Evolutionary conservation across 2,888 invertebrate species (phyloP).

Genomic region (Cephus pulcher): DNA sequence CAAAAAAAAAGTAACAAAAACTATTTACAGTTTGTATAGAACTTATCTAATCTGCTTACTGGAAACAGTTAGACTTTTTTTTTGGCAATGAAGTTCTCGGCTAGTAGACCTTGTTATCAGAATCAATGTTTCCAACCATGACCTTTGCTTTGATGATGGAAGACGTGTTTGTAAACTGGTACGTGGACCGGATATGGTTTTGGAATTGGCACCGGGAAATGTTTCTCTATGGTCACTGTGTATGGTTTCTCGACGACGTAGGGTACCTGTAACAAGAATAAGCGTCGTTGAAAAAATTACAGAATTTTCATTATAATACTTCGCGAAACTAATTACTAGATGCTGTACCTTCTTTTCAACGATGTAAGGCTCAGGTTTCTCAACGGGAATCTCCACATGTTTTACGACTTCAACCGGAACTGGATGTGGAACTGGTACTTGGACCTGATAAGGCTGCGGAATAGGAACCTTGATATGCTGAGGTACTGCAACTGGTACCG

Average conservation of each 20-base stretch:
- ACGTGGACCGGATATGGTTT: constrained; percentile 72
- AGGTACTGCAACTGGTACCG: constrained; percentile 70
- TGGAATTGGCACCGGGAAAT: constrained; percentile 70
- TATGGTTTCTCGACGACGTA: constrained; percentile 73
- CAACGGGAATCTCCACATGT: constrained; percentile 71
- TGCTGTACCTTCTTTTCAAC: constrained; percentile 69
- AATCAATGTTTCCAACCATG: constrained; percentile 54
- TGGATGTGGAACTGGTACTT: constrained; percentile 65
- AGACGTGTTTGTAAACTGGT: constrained; percentile 69
- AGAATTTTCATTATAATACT: background rate
- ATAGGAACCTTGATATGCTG: constrained; percentile 71
- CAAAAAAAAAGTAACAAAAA: constrained; percentile 7
- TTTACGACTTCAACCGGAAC: constrained; percentile 68
- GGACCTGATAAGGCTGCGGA: constrained; percentile 72
- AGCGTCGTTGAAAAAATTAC: background rate
- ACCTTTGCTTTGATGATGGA: constrained; percentile 56
- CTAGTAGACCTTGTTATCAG: background rate
- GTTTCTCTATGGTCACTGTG: constrained; percentile 70
- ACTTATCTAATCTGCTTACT: constrained; percentile 5
- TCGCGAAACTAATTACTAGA: background rate
- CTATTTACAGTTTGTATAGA: constrained; percentile 40
- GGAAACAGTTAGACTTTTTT: constrained; percentile 13
- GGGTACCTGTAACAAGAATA: constrained; percentile 61
- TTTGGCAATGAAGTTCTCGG: constrained; percentile 31
- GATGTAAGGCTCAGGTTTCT: constrained; percentile 71